Base-by-base conservation (phyloP, 2,888 invertebrate species). In the Tricholauxania praeusta region DNA sequence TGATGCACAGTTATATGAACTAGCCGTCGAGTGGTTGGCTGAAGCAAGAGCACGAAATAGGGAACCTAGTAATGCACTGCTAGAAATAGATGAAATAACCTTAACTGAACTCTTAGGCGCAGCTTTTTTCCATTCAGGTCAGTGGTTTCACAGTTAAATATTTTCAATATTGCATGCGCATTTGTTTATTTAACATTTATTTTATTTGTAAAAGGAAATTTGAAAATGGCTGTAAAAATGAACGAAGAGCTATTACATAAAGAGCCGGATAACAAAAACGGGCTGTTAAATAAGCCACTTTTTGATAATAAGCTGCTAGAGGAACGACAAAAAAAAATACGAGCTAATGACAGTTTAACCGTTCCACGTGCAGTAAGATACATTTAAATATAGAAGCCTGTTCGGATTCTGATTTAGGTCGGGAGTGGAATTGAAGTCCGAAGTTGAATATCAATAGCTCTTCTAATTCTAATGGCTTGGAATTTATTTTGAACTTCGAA, bases 21-120 rank as follows among this genome's bases (percentile, higher is more conserved):
- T 65, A 10, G 78, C 83, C 10, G 67, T 74, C 12, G 80, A 83
- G 17, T 85, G 85, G 85, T 73, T 84, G 1, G 59, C 79, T 7
- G 72, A 78, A 60, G 80, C 85, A 0, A 69, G 72, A 14, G 12
- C 72, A 15, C 65, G n/a, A 7, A 28, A 60, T 19, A 52, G 22
- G 15, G 32, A 72, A 7, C 71, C 71, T 22, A 12, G n/a, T 14
- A 51, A 49, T 5, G 57, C 47, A 0, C 6, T 14, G 17, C 17
- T 51, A 1, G 19, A 47, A 12, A 48, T 49, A 32, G 32, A 10
- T 22, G 32, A 39, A 1, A 15, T 17, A 6, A n/a, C 15, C 0
- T 75, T 83, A 12, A 71, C 82, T 1, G 75, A 81, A 32, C 69
- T 74, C 0, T 66, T 83, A 32, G 60, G 69, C 0, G 49, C 73